Evolutionary conservation across 2,797 vertebrate species (phyloP).

Genomic region (Garrulus glandarius): DNA sequence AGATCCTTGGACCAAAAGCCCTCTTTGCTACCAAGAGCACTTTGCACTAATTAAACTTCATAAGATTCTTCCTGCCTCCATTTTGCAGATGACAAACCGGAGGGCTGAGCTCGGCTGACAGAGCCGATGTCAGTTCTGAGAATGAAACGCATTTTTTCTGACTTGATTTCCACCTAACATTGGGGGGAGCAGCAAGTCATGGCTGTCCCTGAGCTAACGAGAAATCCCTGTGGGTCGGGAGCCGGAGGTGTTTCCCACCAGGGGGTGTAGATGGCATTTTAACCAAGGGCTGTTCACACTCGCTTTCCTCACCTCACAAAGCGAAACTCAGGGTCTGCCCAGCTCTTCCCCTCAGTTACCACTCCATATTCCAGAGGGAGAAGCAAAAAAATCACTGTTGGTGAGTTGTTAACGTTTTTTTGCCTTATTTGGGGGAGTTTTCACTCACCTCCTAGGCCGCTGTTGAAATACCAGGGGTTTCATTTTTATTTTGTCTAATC

Average conservation of each 20-base stretch:
- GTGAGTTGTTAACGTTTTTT: background rate
- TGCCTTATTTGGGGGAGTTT: background rate
- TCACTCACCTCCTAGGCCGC: background rate
- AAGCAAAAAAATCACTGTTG: background rate
- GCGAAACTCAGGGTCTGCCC: background rate
- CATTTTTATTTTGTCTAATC: background rate
- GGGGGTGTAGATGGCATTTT: background rate
- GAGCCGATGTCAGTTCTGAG: background rate
- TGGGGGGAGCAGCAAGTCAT: background rate
- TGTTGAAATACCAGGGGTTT: background rate
- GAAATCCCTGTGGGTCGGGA: background rate
- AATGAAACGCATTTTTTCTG: background rate
- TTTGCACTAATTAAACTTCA: background rate
- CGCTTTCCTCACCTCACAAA: fast-evolving
- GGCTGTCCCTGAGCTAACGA: background rate
- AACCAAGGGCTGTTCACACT: background rate
- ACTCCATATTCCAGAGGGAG: background rate
- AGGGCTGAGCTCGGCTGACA: background rate
- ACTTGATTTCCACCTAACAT: fast-evolving
- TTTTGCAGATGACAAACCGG: background rate
- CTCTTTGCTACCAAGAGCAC: background rate
- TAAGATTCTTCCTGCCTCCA: background rate
- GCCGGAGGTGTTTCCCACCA: background rate
- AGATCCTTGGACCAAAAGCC: background rate
- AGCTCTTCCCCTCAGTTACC: background rate